Percentiles rank a stretch among this genome's conserved stretches.
These are phyloP conservation scores for Oophaga sylvatica DNA, from an alignment of 2,797 vertebrate genomes.

Conservation along the genomic window DNA sequence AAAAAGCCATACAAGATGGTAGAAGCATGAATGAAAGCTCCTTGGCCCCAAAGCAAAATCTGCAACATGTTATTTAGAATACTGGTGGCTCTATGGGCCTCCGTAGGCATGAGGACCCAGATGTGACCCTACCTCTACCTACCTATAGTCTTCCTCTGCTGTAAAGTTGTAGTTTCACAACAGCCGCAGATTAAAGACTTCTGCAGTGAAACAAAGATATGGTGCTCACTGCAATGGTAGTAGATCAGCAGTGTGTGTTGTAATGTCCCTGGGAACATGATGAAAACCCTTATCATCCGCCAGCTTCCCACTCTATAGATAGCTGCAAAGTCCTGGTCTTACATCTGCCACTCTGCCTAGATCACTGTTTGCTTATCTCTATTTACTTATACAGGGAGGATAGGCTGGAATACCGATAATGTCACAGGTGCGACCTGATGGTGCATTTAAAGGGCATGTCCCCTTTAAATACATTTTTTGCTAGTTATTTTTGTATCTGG, in stretches of 20 bases:
- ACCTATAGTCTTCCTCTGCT: too few relatives aligned
- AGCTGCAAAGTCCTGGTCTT: background rate
- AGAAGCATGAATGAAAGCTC: background rate
- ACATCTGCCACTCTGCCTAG: background rate
- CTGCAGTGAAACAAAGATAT: background rate
- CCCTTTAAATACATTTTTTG: background rate
- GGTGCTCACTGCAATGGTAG: background rate
- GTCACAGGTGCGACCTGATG: background rate
- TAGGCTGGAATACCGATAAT: slow-evolving; percentile 20
- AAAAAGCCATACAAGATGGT: slow-evolving; percentile 11
- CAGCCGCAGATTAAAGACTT: background rate
- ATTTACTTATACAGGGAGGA: slow-evolving; percentile 30
- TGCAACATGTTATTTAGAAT: background rate
- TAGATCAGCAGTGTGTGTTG: background rate
- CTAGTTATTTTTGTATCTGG: background rate
- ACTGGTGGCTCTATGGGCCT: background rate
- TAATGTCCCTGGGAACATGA: background rate
- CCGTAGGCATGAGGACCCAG: background rate
- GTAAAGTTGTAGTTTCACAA: background rate
- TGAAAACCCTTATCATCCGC: background rate
- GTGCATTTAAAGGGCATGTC: background rate
- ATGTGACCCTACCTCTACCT: background rate
- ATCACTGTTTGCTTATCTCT: slow-evolving; percentile 16
- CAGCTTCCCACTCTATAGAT: background rate
- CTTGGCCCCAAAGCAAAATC: background rate